Conservation (phyloP, 64 coral and sea anemone genomes). For the Montipora cactus region DNA sequence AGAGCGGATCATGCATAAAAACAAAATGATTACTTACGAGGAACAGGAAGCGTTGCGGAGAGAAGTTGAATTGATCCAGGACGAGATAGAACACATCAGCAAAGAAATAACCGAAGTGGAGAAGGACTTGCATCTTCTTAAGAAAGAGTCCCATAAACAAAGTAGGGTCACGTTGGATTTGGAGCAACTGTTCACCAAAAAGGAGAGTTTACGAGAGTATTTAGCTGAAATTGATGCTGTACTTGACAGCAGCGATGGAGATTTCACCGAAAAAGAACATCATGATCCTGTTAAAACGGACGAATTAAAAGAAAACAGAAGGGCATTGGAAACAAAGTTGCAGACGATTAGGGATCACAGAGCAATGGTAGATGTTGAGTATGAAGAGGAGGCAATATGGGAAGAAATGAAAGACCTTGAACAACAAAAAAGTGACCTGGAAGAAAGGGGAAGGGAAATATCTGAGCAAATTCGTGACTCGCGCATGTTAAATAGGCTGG, state of each 20-base stretch:
- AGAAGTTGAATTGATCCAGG: slow-evolving; percentile 32
- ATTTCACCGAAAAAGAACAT: background rate
- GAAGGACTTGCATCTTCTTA: background rate
- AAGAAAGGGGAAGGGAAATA: slow-evolving; percentile 35
- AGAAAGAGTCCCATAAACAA: background rate
- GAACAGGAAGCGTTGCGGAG: background rate
- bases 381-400: slow-evolving; percentile 77
- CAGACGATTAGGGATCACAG: slow-evolving; percentile 72
- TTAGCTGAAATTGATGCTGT: slow-evolving; percentile 70
- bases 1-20: background rate
- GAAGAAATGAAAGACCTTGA: slow-evolving; percentile 50
- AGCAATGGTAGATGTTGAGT: slow-evolving; percentile 54
- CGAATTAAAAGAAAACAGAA: slow-evolving; percentile 42
- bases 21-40: background rate
- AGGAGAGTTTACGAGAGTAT: slow-evolving; percentile 73
- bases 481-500: slow-evolving; percentile 8
- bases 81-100: slow-evolving; percentile 28
- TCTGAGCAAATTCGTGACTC: slow-evolving; percentile 37
- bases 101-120: slow-evolving; percentile 36
- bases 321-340: slow-evolving; percentile 37
- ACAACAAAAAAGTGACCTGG: slow-evolving; percentile 30
- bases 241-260: slow-evolving; percentile 36
- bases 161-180: slow-evolving; percentile 17
- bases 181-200: slow-evolving; percentile 46
- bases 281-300: background rate